phyloP scores from a whole-genome alignment of 2,797 vertebrate genomes.

The Gymnoscopelus braueri region DNA sequence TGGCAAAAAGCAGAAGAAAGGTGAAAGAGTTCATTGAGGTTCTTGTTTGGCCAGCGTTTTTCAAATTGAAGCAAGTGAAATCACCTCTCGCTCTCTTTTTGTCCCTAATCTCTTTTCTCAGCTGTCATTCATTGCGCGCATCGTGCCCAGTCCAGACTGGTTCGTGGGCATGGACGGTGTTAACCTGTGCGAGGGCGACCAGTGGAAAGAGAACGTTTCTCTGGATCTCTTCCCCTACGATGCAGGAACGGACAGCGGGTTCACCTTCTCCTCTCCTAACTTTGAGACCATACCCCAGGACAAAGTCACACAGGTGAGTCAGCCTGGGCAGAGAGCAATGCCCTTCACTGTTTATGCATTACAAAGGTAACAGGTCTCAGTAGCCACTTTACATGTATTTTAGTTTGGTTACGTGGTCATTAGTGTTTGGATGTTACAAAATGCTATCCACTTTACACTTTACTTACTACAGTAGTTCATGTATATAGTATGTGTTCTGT shows the following conservation, averaged over 20 bases:
- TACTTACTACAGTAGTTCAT: too few species aligned
- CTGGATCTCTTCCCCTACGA: slow-evolving; percentile 92
- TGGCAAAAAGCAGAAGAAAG: background rate
- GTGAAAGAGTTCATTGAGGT: background rate
- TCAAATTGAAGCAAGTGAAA: slow-evolving; percentile 1
- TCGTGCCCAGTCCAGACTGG: slow-evolving; percentile 97
- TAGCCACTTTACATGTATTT: too few species aligned
- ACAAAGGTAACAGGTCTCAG: too few species aligned
- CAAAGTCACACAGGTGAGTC: slow-evolving; percentile 87
- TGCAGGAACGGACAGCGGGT: slow-evolving; percentile 96
- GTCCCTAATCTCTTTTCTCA: slow-evolving; percentile 64
- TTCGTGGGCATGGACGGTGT: slow-evolving; percentile 93
- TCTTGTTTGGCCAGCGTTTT: background rate
- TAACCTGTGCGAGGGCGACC: slow-evolving; percentile 88
- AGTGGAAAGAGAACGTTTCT: slow-evolving; percentile 87
- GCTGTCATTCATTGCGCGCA: slow-evolving; percentile 92
- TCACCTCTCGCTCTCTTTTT: slow-evolving; percentile 7
- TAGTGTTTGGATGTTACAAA: too few species aligned
- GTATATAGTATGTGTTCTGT: too few species aligned
- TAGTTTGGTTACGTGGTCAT: too few species aligned
- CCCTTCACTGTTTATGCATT: background rate
- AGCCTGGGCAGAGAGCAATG: background rate
- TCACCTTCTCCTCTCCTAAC: slow-evolving; percentile 98
- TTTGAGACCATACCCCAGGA: slow-evolving; percentile 97
- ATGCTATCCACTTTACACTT: too few species aligned